These are phyloP conservation scores for Takifugu rubripes DNA, from an alignment of 2,797 vertebrate genomes.

Conservation along the genomic window DNA sequence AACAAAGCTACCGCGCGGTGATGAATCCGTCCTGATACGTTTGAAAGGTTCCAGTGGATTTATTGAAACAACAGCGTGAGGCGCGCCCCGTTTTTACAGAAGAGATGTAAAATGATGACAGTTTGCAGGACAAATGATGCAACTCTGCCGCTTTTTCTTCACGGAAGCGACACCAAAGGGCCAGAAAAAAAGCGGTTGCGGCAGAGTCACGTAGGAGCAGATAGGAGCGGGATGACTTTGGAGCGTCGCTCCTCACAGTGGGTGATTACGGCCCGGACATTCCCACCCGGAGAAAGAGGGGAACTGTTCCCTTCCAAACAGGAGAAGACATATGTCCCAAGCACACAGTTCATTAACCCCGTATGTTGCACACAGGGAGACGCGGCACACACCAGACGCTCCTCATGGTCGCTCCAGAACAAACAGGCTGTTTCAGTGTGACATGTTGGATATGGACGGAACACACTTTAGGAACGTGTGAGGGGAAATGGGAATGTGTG, in stretches of 20 bases:
- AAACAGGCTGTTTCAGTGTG: conserved; percentile 21
- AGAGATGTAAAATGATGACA: neutral
- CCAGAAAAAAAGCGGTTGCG: neutral
- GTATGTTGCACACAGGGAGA: conserved; percentile 41
- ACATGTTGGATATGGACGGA: neutral
- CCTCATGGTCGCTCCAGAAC: conserved; percentile 19
- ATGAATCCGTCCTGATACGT: too few relatives aligned
- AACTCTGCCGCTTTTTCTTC: neutral
- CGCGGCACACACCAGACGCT: conserved; percentile 9
- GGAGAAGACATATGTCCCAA: conserved; percentile 49
- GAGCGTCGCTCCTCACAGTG: conserved; percentile 20
- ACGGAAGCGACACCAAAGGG: neutral
- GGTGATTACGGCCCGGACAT: conserved; percentile 3
- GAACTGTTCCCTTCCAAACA: conserved; percentile 16
- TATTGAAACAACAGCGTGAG: neutral
- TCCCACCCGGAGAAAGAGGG: conserved; percentile 27
- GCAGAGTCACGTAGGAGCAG: neutral
- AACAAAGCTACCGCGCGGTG: neutral
- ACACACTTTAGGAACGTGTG: neutral
- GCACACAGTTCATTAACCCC: conserved; percentile 55
- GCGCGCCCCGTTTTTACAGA: neutral
- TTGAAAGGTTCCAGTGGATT: neutral
- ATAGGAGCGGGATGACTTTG: conserved; percentile 24
- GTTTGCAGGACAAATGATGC: neutral
- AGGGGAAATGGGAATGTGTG: too few relatives aligned